Percentiles rank a stretch among this genome's conserved stretches.
phyloP scores from a whole-genome alignment of 1,140 invertebrate genomes.

The Galleria mellonella region DNA sequence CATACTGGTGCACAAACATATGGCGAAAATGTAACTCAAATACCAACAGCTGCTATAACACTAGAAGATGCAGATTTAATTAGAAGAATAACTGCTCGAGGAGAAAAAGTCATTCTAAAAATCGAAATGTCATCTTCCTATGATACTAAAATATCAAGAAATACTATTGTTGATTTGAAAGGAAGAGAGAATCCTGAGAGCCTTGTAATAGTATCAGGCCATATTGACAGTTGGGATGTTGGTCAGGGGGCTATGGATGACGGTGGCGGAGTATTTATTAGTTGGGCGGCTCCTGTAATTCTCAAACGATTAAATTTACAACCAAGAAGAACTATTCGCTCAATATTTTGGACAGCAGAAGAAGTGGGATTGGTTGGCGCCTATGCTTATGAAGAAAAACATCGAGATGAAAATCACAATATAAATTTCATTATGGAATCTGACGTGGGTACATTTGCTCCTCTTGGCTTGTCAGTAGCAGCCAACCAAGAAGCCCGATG shows the following conservation, averaged over 20 bases:
- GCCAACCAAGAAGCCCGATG: constrained; percentile 77
- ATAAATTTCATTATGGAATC: constrained; percentile 85
- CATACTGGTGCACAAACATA: constrained; percentile 83
- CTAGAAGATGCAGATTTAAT: constrained; percentile 87
- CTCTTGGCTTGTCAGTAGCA: constrained; percentile 78
- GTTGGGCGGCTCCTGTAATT: constrained; percentile 83
- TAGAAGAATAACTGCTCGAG: constrained; percentile 78
- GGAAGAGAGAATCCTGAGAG: constrained; percentile 78
- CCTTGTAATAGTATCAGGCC: constrained; percentile 87
- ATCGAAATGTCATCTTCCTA: constrained; percentile 67
- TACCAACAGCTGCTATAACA: constrained; percentile 87
- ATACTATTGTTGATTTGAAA: constrained; percentile 82
- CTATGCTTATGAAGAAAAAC: constrained; percentile 77
- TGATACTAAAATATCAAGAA: constrained; percentile 77
- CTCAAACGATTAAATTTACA: constrained; percentile 80
- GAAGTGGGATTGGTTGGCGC: constrained; percentile 84
- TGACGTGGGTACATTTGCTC: constrained; percentile 87
- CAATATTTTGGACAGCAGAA: constrained; percentile 90
- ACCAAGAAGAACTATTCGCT: constrained; percentile 84
- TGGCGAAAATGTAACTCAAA: constrained; percentile 76
- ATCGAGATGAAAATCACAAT: constrained; percentile 77
- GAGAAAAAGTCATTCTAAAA: constrained; percentile 71
- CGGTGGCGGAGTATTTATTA: constrained; percentile 87
- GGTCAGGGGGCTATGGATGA: constrained; percentile 93
- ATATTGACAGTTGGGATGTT: constrained; percentile 93